A percentile compares a stretch with the other conserved stretches of the same genome.
These are phyloP conservation scores for Vultur gryphus DNA, from an alignment of 2,797 vertebrate species.

Conservation along the genomic window DNA sequence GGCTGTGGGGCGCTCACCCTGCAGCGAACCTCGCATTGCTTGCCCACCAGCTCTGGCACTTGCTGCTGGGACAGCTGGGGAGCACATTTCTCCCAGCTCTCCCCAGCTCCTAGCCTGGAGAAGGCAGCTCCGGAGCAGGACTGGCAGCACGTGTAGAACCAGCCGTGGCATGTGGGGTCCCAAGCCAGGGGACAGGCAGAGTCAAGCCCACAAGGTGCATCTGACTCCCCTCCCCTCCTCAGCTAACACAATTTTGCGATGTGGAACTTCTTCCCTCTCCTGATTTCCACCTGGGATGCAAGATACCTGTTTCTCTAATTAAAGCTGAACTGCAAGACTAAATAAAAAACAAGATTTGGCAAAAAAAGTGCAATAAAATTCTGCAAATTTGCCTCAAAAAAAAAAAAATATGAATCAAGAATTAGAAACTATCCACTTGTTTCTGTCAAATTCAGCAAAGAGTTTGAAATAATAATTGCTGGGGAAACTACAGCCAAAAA, in stretches of 20 bases:
- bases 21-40: not conserved
- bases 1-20: not conserved
- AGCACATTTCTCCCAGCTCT: not conserved
- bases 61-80: not conserved
- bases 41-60: no score
- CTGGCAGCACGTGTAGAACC: fast-evolving
- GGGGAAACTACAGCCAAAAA: not conserved
- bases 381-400: not conserved
- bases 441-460: not conserved
- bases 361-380: not conserved
- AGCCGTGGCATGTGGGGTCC: fast-evolving
- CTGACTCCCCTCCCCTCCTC: not conserved
- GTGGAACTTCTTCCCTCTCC: not conserved
- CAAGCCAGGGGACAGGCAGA: not conserved
- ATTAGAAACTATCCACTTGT: not conserved
- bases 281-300: not conserved
- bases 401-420: not conserved
- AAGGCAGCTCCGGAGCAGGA: not conserved
- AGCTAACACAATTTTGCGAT: not conserved
- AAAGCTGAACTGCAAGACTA: not conserved
- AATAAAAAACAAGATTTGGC: not conserved
- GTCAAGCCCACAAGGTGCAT: not conserved
- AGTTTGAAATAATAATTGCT: not conserved
- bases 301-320: not conserved
- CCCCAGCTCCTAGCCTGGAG: not conserved